Base-by-base conservation (phyloP, 2,113 vertebrate genomes). In the Gymnarchus niloticus region DNA sequence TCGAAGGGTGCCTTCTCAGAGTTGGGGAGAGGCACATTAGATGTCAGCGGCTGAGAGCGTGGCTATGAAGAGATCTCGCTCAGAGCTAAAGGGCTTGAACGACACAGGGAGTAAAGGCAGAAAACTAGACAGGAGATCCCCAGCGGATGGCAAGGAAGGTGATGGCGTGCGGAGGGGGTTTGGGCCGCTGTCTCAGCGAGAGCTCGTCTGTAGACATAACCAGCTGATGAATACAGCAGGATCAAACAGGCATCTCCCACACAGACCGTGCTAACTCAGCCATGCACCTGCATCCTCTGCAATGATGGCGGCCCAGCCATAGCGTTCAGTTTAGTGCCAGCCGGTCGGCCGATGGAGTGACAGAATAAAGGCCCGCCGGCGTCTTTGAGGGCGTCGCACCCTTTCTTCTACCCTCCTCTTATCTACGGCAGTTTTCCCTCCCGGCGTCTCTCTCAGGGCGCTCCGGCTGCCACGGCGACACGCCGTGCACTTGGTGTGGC, bases 261-360 rank as follows among this genome's bases (percentile, higher is more conserved):
- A 87, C 83, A 85, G 56, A 81, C 84, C 37, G 76, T 0, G 80
- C 23, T 86, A 87, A 41, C 73, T 44, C 49, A 51, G 21, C 9
- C 37, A 12, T 41, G 88, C 92, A 93, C 91, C 93, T 93, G 92
- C 49, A 84, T 6, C 61, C 4, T 46, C 78, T 44, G 25, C 81
- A 5, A 21, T 17, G 21, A 23, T 48, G 17, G 25, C 87, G 86
- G 83, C 49, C 84, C 81, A 78, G 83, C 86, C 93, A 93, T 87
- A 92, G 77, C 88, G 44, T 91, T 89, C 86, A 3, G 88, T 93
- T 93, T 93, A 92, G 84, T 4, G 1, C 5, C 28, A 12, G 33
- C 28, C 3, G 48, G 9, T 19, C n/a, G 14, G 12, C 12, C 48
- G 48, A 54, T 49, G 46, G 17, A 14, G 46, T 23, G 56, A 83